Percentiles rank a stretch among this genome's conserved stretches.
Evolutionary conservation across 2,797 vertebrate species (phyloP).

Genomic region (Pantherophis vulpinus): DNA sequence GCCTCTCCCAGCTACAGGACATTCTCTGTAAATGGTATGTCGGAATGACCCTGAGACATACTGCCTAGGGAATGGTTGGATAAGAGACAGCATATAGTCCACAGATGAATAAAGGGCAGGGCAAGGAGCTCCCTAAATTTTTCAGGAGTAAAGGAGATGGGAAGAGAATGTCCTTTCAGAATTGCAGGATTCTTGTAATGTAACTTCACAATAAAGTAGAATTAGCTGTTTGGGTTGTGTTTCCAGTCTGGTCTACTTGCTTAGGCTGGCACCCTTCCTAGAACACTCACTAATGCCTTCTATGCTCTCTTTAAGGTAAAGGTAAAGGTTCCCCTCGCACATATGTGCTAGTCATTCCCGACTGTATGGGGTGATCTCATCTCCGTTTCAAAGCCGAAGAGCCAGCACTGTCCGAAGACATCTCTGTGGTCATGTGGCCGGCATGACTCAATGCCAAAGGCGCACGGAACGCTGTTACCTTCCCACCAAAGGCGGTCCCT

Average conservation of each 20-base stretch:
- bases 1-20: background rate
- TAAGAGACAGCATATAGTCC: background rate
- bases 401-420: too few relatives aligned
- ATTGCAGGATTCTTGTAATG: background rate
- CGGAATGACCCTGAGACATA: background rate
- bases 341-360: too few relatives aligned
- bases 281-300: background rate
- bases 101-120: background rate
- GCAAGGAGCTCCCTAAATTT: background rate
- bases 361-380: too few relatives aligned
- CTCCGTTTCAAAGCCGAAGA: too few relatives aligned
- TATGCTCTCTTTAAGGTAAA: background rate
- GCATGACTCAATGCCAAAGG: too few relatives aligned
- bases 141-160: background rate
- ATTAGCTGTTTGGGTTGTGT: background rate
- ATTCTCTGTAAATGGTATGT: background rate
- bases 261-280: background rate
- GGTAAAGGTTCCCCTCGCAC: too few relatives aligned
- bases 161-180: background rate
- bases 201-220: background rate
- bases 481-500: too few relatives aligned
- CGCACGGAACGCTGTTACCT: too few relatives aligned
- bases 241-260: background rate
- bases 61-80: background rate
- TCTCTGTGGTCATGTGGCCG: too few relatives aligned